Base-by-base conservation (phyloP, 2,797 vertebrate genomes). In the Adrianichthys oophorus region DNA sequence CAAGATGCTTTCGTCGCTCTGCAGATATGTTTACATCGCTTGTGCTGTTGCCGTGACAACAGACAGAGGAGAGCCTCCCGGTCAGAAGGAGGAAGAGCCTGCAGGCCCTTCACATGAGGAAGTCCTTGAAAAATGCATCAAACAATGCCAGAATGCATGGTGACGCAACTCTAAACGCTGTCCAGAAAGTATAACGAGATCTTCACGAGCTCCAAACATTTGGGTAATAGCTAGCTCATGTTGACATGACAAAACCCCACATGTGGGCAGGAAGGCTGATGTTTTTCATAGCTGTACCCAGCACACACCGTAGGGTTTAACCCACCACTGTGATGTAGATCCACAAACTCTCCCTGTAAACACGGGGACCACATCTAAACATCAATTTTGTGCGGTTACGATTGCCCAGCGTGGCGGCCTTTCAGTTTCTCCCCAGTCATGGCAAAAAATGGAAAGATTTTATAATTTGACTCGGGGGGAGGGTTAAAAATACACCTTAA, bases 1-100 rank as follows among this genome's bases (percentile, higher is more conserved):
- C 40, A 57, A 54, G 80, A 85, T 62, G 79, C 78, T 78, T 52
- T 72, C 83, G 82, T 87, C 83, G 82, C 80, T 85, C 85, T 70
- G 67, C 16, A 1, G 7, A 24, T 0, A 53, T 87, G 84, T 90
- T 90, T 88, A 86, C 81, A 80, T 85, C 86, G 59, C 47, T 13
- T 37, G 56, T 40, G 43, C 7, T 23, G 85, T 90, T 80, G 69
- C 80, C 66, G 4, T 15, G 74, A 83, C 74, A 74, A 87, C 87
- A 79, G 78, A 77, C 71, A 48, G 67, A 66, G 15, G 70, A 48
- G 67, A 68, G 15, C 65, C 65, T 58, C 49, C 1, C 62, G 37
- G 62, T 42, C 51, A 58, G 54, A 54, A 42, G 65, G 71, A 56
- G 62, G 32, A 37, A 50, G 48, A 62, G 70, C 57, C 45, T 51